Evolutionary conservation across 2,888 invertebrate genomes (phyloP), one percentile per base, ranked within the genome.

Genomic region (Barypeithes pellucidus): DNA sequence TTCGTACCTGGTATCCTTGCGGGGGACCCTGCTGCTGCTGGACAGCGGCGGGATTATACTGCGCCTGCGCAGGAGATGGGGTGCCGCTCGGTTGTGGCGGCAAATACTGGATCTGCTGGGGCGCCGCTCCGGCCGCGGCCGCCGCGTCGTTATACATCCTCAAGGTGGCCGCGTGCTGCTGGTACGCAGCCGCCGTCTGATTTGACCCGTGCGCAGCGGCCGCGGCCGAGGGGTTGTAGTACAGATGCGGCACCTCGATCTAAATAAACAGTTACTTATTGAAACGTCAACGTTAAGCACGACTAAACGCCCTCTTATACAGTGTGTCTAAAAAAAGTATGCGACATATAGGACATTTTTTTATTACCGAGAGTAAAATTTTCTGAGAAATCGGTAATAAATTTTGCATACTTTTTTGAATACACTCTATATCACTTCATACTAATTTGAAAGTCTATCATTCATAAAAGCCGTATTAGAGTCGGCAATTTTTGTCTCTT

Each of bases 131-230:
- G 2, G 69, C 73, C 4, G 70, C 76, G 11, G 66, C 69, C 22
- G 72, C 68, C 7, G 73, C 69, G 14, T 72, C 88, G 16, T 79
- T 78, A 82, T 91, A 93, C 90, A 94, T 92, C 67, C 93, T 90
- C 79, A 94, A 89, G 4, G 78, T 47, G n/a, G 72, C 76, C 14
- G 77, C 75, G 43, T 77, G 79, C 77, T 77, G 82, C 81, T n/a
- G 84, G 84, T 66, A 83, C 83, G 67, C 85, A 36, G 86, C 85
- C 43, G 43, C 43, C 63, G 86, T 84, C 63, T 86, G 82, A 52
- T 85, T 82, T 72, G 84, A 80, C 22, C 81, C 82, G 36, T 69
- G 69, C 0, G 52, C 69, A 8, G 54, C 33, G 12, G 50, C 50
- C 24, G 50, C 50, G 12, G 65, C 65, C 12, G 69, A 39, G 11